Percentiles rank a stretch among this genome's conserved stretches.
Conservation (phyloP, 2,113 vertebrate genomes). For the Paradoxurus hermaphroditus region DNA sequence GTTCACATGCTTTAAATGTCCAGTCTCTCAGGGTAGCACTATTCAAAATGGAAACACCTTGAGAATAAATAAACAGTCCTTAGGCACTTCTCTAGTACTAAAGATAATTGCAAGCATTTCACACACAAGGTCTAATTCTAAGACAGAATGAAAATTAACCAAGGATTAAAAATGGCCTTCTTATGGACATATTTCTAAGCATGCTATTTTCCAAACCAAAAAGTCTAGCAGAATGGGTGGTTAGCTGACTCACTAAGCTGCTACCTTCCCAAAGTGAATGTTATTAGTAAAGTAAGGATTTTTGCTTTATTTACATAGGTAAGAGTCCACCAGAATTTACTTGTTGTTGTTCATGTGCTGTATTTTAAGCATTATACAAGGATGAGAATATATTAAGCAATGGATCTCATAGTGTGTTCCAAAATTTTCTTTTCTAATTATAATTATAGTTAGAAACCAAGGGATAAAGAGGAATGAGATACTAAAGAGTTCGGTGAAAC, state of each 20-base stretch:
- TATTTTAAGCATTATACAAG: conserved; percentile 56
- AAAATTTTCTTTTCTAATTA: conserved; percentile 17
- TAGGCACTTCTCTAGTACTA: neutral
- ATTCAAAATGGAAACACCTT: conserved; percentile 45
- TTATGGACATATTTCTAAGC: neutral
- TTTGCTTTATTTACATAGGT: conserved; percentile 34
- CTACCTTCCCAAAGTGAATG: conserved; percentile 6
- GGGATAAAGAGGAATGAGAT: conserved; percentile 20
- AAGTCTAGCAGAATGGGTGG: conserved; percentile 20
- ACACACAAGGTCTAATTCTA: conserved; percentile 13
- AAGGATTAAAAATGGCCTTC: conserved; percentile 18
- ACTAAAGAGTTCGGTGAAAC: conserved; percentile 33
- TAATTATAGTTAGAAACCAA: conserved; percentile 5
- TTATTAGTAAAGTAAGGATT: conserved; percentile 46
- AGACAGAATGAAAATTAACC: conserved; percentile 49
- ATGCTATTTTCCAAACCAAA: conserved; percentile 42
- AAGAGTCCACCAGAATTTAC: conserved; percentile 34
- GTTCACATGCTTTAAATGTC: conserved; percentile 55
- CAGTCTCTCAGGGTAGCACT: neutral
- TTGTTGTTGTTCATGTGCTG: neutral
- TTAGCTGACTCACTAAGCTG: neutral
- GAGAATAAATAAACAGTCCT: neutral
- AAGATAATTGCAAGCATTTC: conserved; percentile 7
- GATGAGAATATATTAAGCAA: neutral
- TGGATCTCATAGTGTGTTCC: neutral